Percentiles rank a stretch among this genome's conserved stretches.
Evolutionary conservation across 2,113 vertebrate genomes (phyloP).

Genomic region (Rhineura floridana): DNA sequence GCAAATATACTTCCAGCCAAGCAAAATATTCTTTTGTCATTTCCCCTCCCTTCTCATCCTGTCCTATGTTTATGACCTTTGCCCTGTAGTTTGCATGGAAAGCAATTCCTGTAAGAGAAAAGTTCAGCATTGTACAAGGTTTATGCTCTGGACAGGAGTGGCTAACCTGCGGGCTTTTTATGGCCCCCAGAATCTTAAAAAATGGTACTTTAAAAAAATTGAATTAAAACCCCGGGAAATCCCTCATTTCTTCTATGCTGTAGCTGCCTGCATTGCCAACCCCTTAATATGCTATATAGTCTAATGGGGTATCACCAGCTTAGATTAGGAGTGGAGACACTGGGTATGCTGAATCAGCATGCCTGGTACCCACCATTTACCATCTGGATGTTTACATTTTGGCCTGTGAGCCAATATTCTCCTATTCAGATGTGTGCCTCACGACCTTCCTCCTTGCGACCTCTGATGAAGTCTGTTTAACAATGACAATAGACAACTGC

Average conservation of each 20-base stretch:
- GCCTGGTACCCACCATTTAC: not conserved
- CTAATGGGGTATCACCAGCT: not conserved
- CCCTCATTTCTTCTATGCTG: not conserved
- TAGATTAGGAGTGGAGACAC: no score
- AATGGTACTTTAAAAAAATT: no score
- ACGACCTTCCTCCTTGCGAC: not conserved
- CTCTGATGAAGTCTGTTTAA: not conserved
- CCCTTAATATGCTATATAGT: not conserved
- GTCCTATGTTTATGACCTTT: not conserved
- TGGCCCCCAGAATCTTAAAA: no score
- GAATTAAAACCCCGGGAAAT: not conserved
- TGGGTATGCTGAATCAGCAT: not conserved
- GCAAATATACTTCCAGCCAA: not conserved
- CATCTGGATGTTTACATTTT: not conserved
- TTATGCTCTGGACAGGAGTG: no score
- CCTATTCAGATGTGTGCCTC: no score
- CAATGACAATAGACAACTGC: not conserved
- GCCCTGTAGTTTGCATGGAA: not conserved
- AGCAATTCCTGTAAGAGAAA: not conserved
- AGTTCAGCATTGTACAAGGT: not conserved
- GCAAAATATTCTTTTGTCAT: accelerated
- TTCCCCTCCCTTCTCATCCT: not conserved
- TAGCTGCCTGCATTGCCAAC: not conserved
- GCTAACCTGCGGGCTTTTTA: no score
- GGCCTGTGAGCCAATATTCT: not conserved